Conservation (phyloP, 2,888 invertebrate genomes). For the Panopea generosa region DNA sequence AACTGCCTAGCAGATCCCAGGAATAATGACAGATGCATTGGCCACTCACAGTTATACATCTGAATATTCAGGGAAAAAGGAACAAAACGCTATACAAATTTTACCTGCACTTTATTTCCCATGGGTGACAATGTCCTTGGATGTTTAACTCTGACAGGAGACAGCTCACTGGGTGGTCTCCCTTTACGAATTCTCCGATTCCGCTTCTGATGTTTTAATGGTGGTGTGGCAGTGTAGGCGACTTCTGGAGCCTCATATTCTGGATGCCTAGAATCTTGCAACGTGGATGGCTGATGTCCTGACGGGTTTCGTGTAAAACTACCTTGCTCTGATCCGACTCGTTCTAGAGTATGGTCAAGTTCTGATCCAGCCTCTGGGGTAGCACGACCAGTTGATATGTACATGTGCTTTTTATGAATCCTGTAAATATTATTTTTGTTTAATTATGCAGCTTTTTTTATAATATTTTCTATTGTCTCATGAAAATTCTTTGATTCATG, state of each 20-base stretch:
- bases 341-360: slow-evolving; percentile 28
- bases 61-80: too few species aligned
- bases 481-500: too few species aligned
- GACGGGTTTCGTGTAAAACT: slow-evolving; percentile 17
- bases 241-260: neutral
- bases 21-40: too few species aligned
- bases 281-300: neutral
- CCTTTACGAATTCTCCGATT: slow-evolving; percentile 23
- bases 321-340: slow-evolving; percentile 16
- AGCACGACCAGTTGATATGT: slow-evolving; percentile 24
- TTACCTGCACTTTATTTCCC: slow-evolving; percentile 19
- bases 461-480: too few species aligned
- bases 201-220: slow-evolving; percentile 9
- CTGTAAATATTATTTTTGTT: too few species aligned
- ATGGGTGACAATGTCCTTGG: slow-evolving; percentile 38
- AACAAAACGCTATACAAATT: too few species aligned
- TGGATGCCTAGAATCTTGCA: slow-evolving; percentile 4
- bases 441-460: too few species aligned
- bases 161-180: slow-evolving; percentile 42
- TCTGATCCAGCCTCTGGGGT: slow-evolving; percentile 45
- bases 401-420: slow-evolving; percentile 33
- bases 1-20: too few species aligned
- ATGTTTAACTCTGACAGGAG: neutral
- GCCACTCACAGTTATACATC: too few species aligned
- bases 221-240: slow-evolving; percentile 12